These are phyloP conservation scores for Aphodius sticticus DNA, from an alignment of 2,888 invertebrate genomes.

Conservation along the genomic window DNA sequence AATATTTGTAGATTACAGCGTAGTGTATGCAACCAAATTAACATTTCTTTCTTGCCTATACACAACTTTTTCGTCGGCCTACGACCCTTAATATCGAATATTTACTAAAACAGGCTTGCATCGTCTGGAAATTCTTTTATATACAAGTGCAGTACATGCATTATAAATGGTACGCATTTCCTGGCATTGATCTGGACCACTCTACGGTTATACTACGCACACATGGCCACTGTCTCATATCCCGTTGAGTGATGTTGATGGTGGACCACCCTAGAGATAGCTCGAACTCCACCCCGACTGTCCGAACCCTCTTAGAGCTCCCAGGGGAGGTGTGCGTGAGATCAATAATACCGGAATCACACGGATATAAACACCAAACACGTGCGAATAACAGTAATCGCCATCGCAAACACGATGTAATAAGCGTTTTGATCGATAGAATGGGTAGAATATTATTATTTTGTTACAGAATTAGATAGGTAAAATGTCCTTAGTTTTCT, in stretches of 20 bases:
- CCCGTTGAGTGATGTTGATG: conserved; percentile 43
- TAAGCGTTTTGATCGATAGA: background rate
- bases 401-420: conserved; percentile 26
- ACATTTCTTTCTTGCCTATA: too few relatives aligned
- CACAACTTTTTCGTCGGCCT: too few relatives aligned
- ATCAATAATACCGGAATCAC: conserved; percentile 44
- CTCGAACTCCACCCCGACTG: conserved; percentile 44
- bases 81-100: too few relatives aligned
- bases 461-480: too few relatives aligned
- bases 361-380: conserved; percentile 28
- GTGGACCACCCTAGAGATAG: conserved; percentile 45
- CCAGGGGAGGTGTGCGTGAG: conserved; percentile 45
- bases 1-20: too few relatives aligned
- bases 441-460: background rate
- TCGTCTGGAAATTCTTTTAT: background rate
- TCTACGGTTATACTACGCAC: conserved; percentile 20
- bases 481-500: too few relatives aligned
- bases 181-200: conserved; percentile 13
- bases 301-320: conserved; percentile 47
- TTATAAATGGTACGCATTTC: conserved; percentile 31
- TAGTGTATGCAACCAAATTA: too few relatives aligned
- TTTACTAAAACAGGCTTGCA: too few relatives aligned
- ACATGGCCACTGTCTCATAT: conserved; percentile 31
- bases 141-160: conserved; percentile 23
- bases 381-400: conserved; percentile 26